Conservation (phyloP, 1,140 invertebrate species). For the Hyphantria cunea region DNA sequence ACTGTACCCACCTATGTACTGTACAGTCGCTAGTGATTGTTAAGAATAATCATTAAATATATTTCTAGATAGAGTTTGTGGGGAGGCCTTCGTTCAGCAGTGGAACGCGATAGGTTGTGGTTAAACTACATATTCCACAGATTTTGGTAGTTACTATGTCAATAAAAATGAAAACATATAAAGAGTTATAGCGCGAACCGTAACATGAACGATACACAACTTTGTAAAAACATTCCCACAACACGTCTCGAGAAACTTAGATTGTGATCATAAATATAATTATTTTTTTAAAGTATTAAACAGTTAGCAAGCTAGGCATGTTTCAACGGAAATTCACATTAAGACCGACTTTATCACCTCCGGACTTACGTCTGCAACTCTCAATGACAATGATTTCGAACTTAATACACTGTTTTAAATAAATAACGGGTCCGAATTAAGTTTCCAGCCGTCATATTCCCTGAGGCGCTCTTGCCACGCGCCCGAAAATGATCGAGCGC, state of each 20-base stretch:
- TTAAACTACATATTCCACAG: too few species aligned
- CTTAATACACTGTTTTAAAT: slow-evolving; percentile 44
- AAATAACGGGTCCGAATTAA: slow-evolving; percentile 39
- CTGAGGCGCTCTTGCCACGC: slow-evolving; percentile 46
- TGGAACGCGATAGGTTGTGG: too few species aligned
- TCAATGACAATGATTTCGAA: slow-evolving; percentile 41
- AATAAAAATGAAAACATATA: not conserved
- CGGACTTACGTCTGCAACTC: slow-evolving; percentile 20
- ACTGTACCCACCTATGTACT: too few species aligned
- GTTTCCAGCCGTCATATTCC: slow-evolving; percentile 38
- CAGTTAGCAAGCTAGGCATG: slow-evolving; percentile 15
- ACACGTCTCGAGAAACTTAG: slow-evolving; percentile 4
- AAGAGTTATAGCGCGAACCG: not conserved
- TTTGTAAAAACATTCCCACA: slow-evolving; percentile 8
- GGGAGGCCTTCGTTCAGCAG: too few species aligned
- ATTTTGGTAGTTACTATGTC: too few species aligned
- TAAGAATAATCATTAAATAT: too few species aligned
- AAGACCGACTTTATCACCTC: slow-evolving; percentile 34
- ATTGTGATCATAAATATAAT: slow-evolving; percentile 28
- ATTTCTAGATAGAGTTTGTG: too few species aligned
- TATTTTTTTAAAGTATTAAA: slow-evolving; percentile 32
- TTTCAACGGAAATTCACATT: slow-evolving; percentile 37
- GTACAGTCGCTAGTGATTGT: too few species aligned
- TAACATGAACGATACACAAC: not conserved
- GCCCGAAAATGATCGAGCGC: slow-evolving; percentile 47